Base-by-base conservation (phyloP, 1,140 invertebrate species). In the Drosophila suzukii region DNA sequence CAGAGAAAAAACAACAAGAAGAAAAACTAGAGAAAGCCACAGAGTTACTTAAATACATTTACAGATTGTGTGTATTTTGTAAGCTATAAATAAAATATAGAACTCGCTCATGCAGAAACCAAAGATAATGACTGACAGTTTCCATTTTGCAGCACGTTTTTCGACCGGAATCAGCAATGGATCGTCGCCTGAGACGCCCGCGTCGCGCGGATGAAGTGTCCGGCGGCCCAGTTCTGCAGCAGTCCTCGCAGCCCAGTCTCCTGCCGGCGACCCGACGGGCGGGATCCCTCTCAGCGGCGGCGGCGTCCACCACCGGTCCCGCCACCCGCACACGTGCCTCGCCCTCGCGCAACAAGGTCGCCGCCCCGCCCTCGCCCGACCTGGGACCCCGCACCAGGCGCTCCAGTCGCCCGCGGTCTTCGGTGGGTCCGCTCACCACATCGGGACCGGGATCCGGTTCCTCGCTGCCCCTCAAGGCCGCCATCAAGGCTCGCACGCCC, bases 31-130 rank as follows among this genome's bases (percentile, higher is more conserved):
- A 24, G 17, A 63, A 53, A 67, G 34, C 13, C n/a, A 8, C 12
- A 46, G 15, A 13, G n/a, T 30, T 50, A 67, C 59, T 67, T 27
- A 17, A 63, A 41, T 24, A 60, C 50, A 60, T 39, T 63, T 43
- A 53, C 50, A 30, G 32, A 65, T 53, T 59, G 61, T 55, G 56
- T 68, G 47, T 61, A 44, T 49, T 58, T 59, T 66, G 47, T 41
- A 39, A 74, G n/a, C 83, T 89, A 88, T 77, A 80, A 86, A 86
- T 86, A 86, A 86, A 70, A 86, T 76, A 62, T 65, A 82, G 75
- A 71, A 27, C 75, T 50, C 47, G 62, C 57, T 53, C 50, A 32
- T 30, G 39, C 46, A 54, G 54, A 58, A 66, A 13, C 27, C 62
- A 49, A 43, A 57, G 47, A 34, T 51, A 20, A 15, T 15, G 6